phyloP scores from a whole-genome alignment of 1,140 invertebrate species.

The Charaxes varanes region DNA sequence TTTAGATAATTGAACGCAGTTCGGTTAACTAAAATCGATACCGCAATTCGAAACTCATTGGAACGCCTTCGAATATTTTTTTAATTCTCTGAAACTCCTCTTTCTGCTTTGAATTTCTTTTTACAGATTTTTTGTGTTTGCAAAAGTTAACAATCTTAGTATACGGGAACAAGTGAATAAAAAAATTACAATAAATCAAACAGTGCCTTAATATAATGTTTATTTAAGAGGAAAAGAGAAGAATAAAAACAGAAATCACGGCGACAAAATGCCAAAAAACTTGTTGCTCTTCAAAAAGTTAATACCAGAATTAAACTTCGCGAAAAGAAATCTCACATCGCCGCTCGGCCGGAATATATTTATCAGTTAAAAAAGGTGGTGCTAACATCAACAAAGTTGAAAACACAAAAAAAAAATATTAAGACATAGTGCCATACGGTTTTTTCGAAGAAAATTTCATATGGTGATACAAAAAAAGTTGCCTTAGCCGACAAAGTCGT shows the following conservation, averaged over 20 bases:
- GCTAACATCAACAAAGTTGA: constrained; percentile 57
- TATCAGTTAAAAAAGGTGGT: constrained; percentile 60
- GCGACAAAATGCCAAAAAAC: constrained; percentile 71
- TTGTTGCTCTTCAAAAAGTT: constrained; percentile 68
- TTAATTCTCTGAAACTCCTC: constrained; percentile 45
- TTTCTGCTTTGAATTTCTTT: constrained; percentile 56
- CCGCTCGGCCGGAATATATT: constrained; percentile 62
- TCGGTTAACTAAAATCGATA: constrained; percentile 52
- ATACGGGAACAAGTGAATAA: constrained; percentile 57
- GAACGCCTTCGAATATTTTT: constrained; percentile 5
- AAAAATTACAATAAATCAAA: constrained; percentile 49
- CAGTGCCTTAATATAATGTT: constrained; percentile 64
- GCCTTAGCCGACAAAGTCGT: constrained; percentile 67
- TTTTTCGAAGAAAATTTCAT: constrained; percentile 49
- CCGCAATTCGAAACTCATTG: constrained; percentile 12
- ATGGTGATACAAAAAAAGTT: constrained; percentile 51
- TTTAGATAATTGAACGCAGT: constrained; percentile 51
- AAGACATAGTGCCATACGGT: constrained; percentile 52
- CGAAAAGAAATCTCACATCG: constrained; percentile 66
- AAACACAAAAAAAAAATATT: constrained; percentile 25
- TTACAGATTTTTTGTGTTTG: constrained; percentile 54
- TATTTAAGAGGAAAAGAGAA: constrained; percentile 46
- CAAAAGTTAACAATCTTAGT: constrained; percentile 22
- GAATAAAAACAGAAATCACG: constrained; percentile 46
- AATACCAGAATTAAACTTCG: constrained; percentile 68